A percentile compares a stretch with the other conserved stretches of the same genome.
Evolutionary conservation across 2,888 invertebrate species (phyloP).

Genomic region (Cryptosula pallasiana): DNA sequence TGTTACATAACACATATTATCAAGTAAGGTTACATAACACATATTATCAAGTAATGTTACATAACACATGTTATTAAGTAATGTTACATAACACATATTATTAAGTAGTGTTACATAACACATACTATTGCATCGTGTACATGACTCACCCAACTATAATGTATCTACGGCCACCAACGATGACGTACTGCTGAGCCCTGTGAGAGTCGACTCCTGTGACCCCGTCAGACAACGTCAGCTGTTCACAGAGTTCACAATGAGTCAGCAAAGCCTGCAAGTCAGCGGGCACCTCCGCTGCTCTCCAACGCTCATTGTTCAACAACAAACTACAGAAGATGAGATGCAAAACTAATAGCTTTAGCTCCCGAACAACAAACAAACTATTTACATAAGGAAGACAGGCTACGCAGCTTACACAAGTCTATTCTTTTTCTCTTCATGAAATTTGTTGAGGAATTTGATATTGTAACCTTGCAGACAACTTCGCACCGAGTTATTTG

Average conservation of each 20-base stretch:
- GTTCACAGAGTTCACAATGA: constrained; percentile 43
- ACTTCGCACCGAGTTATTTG: constrained; percentile 71
- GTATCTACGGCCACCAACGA: neutral
- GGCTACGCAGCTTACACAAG: neutral
- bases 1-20: too few species aligned
- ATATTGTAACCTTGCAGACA: constrained; percentile 64
- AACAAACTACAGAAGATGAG: constrained; percentile 60
- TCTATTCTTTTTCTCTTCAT: neutral
- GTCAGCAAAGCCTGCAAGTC: constrained; percentile 82
- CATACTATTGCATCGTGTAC: too few species aligned
- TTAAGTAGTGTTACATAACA: too few species aligned
- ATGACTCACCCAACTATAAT: constrained; percentile 10
- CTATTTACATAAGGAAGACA: too few species aligned
- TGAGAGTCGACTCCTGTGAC: neutral
- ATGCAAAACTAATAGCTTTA: too few species aligned
- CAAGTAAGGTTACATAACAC: too few species aligned
- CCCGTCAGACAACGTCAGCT: constrained; percentile 5
- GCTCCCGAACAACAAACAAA: too few species aligned
- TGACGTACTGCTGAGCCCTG: neutral
- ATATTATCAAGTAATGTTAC: too few species aligned
- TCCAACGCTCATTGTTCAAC: constrained; percentile 88
- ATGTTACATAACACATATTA: too few species aligned
- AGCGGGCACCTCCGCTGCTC: constrained; percentile 79
- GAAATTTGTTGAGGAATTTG: constrained; percentile 13
- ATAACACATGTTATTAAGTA: too few species aligned